Evolutionary conservation across 35 echinoderm and acorn worm species (phyloP), one percentile per base, ranked within the genome.

Genomic region (Holothuria glaberrima): DNA sequence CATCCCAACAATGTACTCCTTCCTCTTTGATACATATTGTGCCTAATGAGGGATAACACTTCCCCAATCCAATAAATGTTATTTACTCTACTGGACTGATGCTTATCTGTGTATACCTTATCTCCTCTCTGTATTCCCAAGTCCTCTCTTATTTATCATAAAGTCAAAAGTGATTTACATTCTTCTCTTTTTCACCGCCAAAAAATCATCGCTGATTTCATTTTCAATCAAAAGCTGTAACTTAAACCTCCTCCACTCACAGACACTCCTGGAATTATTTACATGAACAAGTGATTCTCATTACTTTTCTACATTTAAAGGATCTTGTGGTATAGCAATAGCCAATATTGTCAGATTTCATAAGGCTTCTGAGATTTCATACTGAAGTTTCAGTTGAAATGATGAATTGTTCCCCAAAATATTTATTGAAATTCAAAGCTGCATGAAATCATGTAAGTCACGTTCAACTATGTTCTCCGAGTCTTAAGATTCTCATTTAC

Each of bases 51-150:
- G 50, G n/a, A 48, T 41, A 78, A 78, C 74, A 78, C 50, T 48
- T 78, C 74, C 74, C 74, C 44, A 78, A 78, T 78, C 74, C 74
- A 78, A 78, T 78, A 78, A 48, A 78, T 48, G 27, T 48, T 78
- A 78, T 78, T 48, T 75, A 48, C 33, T 48, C n/a, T 48, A n/a
- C 24, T 12, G 35, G 25, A 35, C 13, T 45, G 74, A 24, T 35
- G 44, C 74, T 78, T 48, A 41, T 78, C 44, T 21, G 29, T 78
- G 25, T 41, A 48, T 48, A 78, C 25, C 27, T 48, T 26, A 52
- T 78, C 74, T 38, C 19, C 41, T 78, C 41, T 48, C 50, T 78
- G 74, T n/a, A 41, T 27, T 78, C 74, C 50, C 44, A 78, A 20
- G 44, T 48, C 74, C 74, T 78, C 50, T 48, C 38, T 78, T 38